A percentile compares a stretch with the other conserved stretches of the same genome.
Evolutionary conservation across 2,113 vertebrate genomes (phyloP).

Genomic region (Genyomyrus donnyi): DNA sequence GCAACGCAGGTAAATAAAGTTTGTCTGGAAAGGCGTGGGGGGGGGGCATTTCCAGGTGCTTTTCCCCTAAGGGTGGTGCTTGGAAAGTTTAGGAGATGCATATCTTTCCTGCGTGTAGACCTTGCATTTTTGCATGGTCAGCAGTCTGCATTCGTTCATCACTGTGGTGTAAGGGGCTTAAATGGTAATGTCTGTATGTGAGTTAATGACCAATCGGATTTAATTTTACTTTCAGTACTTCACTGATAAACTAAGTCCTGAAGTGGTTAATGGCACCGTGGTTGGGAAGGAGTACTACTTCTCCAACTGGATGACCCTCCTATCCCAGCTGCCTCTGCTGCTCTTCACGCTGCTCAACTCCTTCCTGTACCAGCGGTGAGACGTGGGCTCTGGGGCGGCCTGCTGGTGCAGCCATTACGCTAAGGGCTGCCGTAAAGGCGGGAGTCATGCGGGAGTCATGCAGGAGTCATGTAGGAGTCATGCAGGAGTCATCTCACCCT

Average conservation of each 20-base stretch:
- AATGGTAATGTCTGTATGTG: not conserved
- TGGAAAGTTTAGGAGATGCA: not conserved
- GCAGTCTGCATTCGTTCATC: not conserved
- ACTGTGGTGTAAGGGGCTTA: not conserved
- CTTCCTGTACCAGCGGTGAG: constrained; percentile 77
- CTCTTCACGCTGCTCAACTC: constrained; percentile 85
- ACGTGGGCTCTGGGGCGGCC: not conserved
- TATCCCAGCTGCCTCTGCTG: constrained; percentile 80
- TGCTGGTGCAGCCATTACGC: not conserved
- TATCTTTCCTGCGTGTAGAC: not conserved
- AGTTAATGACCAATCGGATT: not conserved
- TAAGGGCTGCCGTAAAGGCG: not conserved
- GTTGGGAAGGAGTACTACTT: constrained; percentile 64
- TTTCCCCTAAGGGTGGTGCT: not conserved
- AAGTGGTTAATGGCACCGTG: constrained; percentile 37
- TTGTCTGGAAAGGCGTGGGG: not conserved
- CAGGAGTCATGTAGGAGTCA: too few species aligned
- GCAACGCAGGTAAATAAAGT: constrained; percentile 63
- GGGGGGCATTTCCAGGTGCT: not conserved
- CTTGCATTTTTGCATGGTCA: not conserved
- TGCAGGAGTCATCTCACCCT: not conserved
- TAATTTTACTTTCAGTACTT: not conserved
- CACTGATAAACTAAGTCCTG: not conserved
- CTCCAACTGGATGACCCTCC: constrained; percentile 81
- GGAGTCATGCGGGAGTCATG: not conserved